Conservation (phyloP, 2,888 invertebrate species). For the Drosophila algonquin region DNA sequence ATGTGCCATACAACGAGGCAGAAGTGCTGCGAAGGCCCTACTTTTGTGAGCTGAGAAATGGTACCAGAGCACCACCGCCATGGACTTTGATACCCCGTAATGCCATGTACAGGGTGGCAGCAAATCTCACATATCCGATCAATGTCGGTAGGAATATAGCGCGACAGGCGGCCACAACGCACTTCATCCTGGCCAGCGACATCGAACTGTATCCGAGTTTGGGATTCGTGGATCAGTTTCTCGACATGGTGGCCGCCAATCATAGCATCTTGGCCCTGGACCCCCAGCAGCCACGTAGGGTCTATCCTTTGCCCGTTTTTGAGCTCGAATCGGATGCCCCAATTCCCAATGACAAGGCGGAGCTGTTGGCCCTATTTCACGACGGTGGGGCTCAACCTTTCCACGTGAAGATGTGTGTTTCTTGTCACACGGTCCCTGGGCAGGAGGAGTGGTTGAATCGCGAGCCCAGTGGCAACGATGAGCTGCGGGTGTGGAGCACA, state of each 20-base stretch:
- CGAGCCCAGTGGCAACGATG: constrained; percentile 19
- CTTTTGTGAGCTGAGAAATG: constrained; percentile 51
- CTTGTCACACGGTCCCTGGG: constrained; percentile 68
- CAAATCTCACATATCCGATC: constrained; percentile 92
- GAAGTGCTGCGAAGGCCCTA: constrained; percentile 64
- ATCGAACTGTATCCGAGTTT: constrained; percentile 94
- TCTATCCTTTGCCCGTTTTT: constrained; percentile 73
- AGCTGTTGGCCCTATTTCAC: constrained; percentile 58
- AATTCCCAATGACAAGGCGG: constrained; percentile 68
- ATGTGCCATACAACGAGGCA: constrained; percentile 66
- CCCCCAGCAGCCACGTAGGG: constrained; percentile 38
- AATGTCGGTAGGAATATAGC: constrained; percentile 95
- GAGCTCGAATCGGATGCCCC: constrained; percentile 54
- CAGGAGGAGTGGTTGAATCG: constrained; percentile 54
- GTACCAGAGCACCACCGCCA: constrained; percentile 45
- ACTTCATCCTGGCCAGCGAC: constrained; percentile 92
- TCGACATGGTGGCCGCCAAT: constrained; percentile 91
- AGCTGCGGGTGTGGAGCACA: constrained; percentile 86
- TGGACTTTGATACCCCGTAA: constrained; percentile 74
- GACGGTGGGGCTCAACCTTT: constrained; percentile 58
- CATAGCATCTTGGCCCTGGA: constrained; percentile 84
- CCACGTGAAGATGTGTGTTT: constrained; percentile 62
- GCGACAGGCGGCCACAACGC: constrained; percentile 90
- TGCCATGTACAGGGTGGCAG: constrained; percentile 86
- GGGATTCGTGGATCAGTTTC: constrained; percentile 90